These are phyloP conservation scores for Petrocephalus schoutedeni DNA, from an alignment of 2,797 vertebrate species.

Conservation along the genomic window DNA sequence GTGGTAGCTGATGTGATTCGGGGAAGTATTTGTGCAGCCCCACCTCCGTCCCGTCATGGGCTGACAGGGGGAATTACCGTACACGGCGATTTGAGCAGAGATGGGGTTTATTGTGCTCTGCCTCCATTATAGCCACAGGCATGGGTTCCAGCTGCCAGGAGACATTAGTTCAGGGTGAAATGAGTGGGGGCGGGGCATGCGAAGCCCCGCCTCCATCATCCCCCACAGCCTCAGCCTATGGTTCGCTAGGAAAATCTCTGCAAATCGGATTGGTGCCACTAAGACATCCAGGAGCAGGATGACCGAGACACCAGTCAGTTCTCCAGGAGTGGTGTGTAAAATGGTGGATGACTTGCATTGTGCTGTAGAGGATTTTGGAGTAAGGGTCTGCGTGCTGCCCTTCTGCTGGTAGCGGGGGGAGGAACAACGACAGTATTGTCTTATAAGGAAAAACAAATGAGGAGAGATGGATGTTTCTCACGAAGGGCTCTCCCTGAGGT, in stretches of 20 bases:
- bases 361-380: neutral
- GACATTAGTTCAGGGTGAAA: neutral
- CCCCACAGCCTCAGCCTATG: neutral
- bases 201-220: constrained; percentile 14
- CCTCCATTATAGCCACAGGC: neutral
- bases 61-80: neutral
- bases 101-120: neutral
- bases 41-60: neutral
- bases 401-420: neutral
- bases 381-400: neutral
- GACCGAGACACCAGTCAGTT: neutral
- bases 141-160: neutral
- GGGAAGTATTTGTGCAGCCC: neutral
- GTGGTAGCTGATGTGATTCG: neutral
- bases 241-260: neutral
- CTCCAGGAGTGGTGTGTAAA: neutral
- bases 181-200: neutral
- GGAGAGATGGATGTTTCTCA: neutral
- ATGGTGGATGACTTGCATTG: neutral
- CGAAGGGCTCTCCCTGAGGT: neutral
- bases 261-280: neutral
- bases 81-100: neutral
- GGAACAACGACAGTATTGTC: neutral
- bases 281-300: neutral
- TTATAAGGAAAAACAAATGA: neutral